These are phyloP conservation scores for Radopholus similis DNA, from an alignment of 1,140 invertebrate species.

Conservation along the genomic window DNA sequence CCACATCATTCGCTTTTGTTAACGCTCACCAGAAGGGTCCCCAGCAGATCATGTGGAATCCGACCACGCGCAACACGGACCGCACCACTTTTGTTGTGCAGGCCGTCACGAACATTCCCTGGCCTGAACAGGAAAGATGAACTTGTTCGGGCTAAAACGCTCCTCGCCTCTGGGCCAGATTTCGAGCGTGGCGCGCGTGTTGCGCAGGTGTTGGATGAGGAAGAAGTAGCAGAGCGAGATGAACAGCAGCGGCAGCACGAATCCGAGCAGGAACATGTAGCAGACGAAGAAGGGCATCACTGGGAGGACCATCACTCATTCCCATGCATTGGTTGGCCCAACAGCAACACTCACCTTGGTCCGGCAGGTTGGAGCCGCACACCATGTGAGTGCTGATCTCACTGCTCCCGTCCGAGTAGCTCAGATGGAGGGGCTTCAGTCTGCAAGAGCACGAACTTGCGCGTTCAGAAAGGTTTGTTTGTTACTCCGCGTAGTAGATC, in stretches of 20 bases:
- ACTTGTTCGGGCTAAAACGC: neutral
- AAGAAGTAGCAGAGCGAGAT: conserved; percentile 43
- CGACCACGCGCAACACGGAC: conserved; percentile 41
- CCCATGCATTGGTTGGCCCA: neutral
- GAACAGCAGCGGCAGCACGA: conserved; percentile 38
- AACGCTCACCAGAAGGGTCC: conserved; percentile 37
- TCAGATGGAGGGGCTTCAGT: conserved; percentile 14
- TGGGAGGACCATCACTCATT: neutral
- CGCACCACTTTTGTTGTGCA: conserved; percentile 35
- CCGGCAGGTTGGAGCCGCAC: conserved; percentile 41
- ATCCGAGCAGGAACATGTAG: conserved; percentile 47
- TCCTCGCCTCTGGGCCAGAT: conserved; percentile 6
- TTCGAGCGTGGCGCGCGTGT: conserved; percentile 29
- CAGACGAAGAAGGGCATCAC: conserved; percentile 40
- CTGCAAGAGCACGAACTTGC: neutral
- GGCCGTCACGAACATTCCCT: conserved; percentile 37
- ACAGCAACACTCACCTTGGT: conserved; percentile 1
- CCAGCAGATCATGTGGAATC: conserved; percentile 50
- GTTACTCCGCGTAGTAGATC: conserved; percentile 50
- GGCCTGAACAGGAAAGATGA: conserved; percentile 36
- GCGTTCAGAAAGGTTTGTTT: conserved; percentile 1
- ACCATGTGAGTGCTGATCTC: conserved; percentile 8
- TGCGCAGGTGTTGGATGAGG: conserved; percentile 31
- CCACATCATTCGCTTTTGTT: neutral
- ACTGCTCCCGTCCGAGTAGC: conserved; percentile 10